Percentiles rank a stretch among this genome's conserved stretches.
Conservation (phyloP, 2,888 invertebrate genomes). For the Agrotis puta region DNA sequence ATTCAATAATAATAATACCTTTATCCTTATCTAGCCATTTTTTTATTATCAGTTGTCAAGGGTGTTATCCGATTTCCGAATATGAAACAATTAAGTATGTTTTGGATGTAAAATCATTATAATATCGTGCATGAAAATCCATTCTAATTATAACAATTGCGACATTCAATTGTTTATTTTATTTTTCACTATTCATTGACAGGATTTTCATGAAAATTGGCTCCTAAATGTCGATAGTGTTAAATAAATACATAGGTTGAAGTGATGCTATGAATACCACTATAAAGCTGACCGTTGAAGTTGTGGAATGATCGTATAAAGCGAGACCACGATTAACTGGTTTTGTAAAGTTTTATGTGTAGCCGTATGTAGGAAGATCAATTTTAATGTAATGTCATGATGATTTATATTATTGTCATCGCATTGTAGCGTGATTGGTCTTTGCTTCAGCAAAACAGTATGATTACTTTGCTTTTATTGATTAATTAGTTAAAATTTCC, state of each 20-base stretch:
- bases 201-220: background rate
- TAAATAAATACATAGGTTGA: no score
- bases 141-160: background rate
- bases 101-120: background rate
- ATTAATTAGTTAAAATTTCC: constrained; percentile 15
- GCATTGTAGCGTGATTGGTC: constrained; percentile 8
- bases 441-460: constrained; percentile 4
- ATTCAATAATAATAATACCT: constrained; percentile 3
- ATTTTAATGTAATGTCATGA: background rate
- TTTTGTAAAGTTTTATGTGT: no score
- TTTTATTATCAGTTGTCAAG: constrained; percentile 8
- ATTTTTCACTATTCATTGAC: no score
- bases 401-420: constrained; percentile 13
- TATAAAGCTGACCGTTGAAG: no score
- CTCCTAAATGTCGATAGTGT: no score
- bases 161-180: background rate
- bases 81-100: background rate
- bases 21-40: background rate
- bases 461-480: constrained; percentile 4
- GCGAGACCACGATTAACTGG: no score
- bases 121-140: background rate
- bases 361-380: background rate
- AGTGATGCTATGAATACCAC: no score
- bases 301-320: no score
- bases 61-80: background rate